Percentiles rank a stretch among this genome's conserved stretches.
Evolutionary conservation across 2,113 vertebrate genomes (phyloP).

Genomic region (Mola mola): DNA sequence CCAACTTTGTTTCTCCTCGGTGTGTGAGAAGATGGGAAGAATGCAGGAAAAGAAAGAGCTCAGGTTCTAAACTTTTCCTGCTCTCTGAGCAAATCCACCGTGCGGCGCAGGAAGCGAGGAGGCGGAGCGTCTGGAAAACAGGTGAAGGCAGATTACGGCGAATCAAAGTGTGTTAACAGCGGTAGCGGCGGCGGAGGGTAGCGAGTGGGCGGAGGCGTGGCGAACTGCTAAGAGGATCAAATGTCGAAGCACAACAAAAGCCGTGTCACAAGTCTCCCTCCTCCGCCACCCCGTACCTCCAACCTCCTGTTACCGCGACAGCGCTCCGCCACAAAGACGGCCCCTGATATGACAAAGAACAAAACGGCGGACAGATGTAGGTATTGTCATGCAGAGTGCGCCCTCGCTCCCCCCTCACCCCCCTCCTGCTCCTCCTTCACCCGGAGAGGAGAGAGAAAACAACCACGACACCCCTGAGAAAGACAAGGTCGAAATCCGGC

Average conservation of each 20-base stretch:
- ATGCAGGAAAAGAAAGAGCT: conserved; percentile 24
- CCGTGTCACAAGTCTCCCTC: conserved; percentile 92
- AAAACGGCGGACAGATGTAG: conserved; percentile 97
- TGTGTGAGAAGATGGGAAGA: conserved; percentile 61
- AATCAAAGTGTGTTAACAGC: conserved; percentile 45
- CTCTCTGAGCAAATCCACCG: conserved; percentile 48
- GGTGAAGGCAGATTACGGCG: background rate
- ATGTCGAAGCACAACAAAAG: conserved; percentile 97
- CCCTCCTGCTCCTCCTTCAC: conserved; percentile 22
- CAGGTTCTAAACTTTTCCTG: conserved; percentile 58
- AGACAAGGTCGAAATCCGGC: conserved; percentile 35
- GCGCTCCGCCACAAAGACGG: conserved; percentile 87
- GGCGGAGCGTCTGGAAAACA: background rate
- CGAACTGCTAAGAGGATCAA: conserved; percentile 96
- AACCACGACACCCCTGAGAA: conserved; percentile 39
- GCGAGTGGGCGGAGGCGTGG: conserved; percentile 71
- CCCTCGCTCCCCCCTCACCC: conserved; percentile 39
- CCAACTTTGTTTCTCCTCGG: conserved; percentile 95
- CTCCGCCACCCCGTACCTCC: conserved; percentile 66
- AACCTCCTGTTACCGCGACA: conserved; percentile 90
- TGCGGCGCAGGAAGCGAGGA: conserved; percentile 21
- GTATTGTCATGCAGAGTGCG: conserved; percentile 94
- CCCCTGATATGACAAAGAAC: conserved; percentile 91
- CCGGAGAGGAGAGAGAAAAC: conserved; percentile 31
- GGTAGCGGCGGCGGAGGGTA: conserved; percentile 58